Evolutionary conservation across 2,797 vertebrate genomes (phyloP), one percentile per base, ranked within the genome.

Genomic region (Nothura maculosa): DNA sequence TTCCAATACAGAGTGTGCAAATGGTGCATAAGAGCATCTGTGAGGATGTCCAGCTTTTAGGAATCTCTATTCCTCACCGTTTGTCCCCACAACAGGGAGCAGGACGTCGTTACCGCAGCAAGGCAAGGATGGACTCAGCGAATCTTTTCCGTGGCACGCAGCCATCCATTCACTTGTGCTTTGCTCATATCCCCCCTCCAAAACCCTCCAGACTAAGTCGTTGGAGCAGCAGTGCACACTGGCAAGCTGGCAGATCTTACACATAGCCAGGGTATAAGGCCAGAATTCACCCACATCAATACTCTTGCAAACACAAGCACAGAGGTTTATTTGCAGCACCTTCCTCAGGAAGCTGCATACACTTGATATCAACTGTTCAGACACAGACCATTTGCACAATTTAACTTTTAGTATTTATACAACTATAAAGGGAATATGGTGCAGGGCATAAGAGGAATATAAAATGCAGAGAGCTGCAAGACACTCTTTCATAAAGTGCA

Each of bases 371-470:
- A 79, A 93, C 52, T 64, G 78, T 66, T 83, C 93, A 93, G 90
- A 90, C 28, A 68, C 1, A 94, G 24, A 81, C 42, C 67, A 92
- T 95, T 95, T 95, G 94, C 89, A 94, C 81, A 95, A 95, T 93
- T 95, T 96, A 96, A 96, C 87, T 91, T 93, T 85, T 40, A 60
- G 81, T 72, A 92, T 94, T 97, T 95, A 83, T 81, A 88, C 62
- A 92, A 62, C 91, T 94, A 70, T 96, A 96, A 96, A 95, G 89
- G 89, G 85, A 96, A 63, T 48, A 19, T 27, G 57, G 72, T 90
- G 17, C 48, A 92, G 63, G 90, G 94, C 89, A 95, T 97, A 96
- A 94, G 97, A 83, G 66, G 75, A 96, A 95, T 96, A 96, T 95
- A 97, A 97, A 90, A 95, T 93, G 55, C 92, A 92, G 95, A 96